These are phyloP conservation scores for Enteromius afrohamiltoni DNA, from an alignment of 2,797 vertebrate genomes.

Conservation along the genomic window DNA sequence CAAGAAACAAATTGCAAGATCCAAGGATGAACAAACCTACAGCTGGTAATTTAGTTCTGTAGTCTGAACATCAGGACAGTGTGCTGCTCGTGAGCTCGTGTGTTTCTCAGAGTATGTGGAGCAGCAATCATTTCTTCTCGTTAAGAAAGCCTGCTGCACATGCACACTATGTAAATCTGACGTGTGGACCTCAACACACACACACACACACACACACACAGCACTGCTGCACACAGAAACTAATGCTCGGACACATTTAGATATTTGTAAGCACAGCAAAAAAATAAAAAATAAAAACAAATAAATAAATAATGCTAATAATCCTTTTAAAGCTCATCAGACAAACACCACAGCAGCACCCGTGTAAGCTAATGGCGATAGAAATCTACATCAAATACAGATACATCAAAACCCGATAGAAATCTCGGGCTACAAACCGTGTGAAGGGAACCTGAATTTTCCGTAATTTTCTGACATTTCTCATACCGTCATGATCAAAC, in stretches of 20 bases:
- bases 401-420: too few species aligned
- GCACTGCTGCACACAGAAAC: neutral
- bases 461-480: constrained; percentile 74
- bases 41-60: constrained; percentile 30
- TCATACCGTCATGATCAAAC: constrained; percentile 84
- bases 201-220: neutral
- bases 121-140: constrained; percentile 18
- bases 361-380: neutral
- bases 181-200: neutral
- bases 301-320: constrained; percentile 11
- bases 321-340: neutral
- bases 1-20: constrained; percentile 67
- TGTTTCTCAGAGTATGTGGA: neutral
- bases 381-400: too few species aligned
- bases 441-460: neutral
- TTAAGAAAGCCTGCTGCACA: neutral
- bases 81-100: neutral
- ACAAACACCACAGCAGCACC: neutral
- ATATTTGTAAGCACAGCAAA: constrained; percentile 14
- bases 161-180: constrained; percentile 4
- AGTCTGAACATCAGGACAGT: neutral
- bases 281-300: neutral
- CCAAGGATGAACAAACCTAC: constrained; percentile 62
- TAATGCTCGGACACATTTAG: neutral
- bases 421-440: constrained; percentile 79